Conservation (phyloP, 2,888 invertebrate genomes). For the Ypsolopha scabrella region DNA sequence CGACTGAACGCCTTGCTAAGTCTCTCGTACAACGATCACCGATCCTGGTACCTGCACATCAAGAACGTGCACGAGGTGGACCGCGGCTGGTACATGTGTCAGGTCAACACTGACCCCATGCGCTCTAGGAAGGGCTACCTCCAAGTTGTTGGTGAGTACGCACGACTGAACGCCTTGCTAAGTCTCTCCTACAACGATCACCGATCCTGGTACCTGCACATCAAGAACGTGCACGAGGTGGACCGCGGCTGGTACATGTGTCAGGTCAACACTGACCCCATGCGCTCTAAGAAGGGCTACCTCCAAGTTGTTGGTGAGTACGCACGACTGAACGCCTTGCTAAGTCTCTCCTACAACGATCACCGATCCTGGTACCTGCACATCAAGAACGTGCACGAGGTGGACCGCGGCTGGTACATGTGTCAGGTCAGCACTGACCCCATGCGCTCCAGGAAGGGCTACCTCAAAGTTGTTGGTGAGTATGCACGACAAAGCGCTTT, state of each 20-base stretch:
- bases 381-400: too few species aligned
- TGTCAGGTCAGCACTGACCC: too few species aligned
- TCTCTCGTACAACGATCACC: conserved; percentile 88
- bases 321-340: too few species aligned
- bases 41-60: conserved; percentile 92
- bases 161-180: not conserved
- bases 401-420: too few species aligned
- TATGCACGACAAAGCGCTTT: too few species aligned
- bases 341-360: too few species aligned
- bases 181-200: conserved; percentile 90
- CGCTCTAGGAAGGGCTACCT: conserved; percentile 88
- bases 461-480: too few species aligned
- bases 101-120: conserved; percentile 95
- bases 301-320: too few species aligned
- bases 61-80: conserved; percentile 89
- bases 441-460: conserved; percentile 87
- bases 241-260: conserved; percentile 95
- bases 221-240: conserved; percentile 80
- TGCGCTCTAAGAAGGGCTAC: conserved; percentile 90
- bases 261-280: conserved; percentile 93
- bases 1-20: too few species aligned
- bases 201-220: conserved; percentile 87
- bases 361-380: too few species aligned
- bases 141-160: conserved; percentile 87
- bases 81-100: conserved; percentile 93